These are phyloP conservation scores for Neodiprion fabricii DNA, from an alignment of 1,140 invertebrate genomes.

Conservation along the genomic window DNA sequence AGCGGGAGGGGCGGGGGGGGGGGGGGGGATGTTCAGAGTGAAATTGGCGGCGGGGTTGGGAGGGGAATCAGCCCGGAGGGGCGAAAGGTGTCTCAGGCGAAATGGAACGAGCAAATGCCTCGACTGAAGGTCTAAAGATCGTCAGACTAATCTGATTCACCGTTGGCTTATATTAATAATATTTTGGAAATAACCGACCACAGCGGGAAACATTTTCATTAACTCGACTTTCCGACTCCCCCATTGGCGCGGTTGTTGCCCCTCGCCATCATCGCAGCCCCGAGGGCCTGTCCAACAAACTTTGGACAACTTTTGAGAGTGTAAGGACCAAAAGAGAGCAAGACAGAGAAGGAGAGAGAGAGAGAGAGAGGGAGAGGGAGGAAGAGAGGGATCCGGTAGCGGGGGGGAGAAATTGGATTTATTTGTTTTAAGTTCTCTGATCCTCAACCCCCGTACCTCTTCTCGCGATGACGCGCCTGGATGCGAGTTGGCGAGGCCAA, in stretches of 20 bases:
- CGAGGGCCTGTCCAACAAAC: constrained; percentile 6
- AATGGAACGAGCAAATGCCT: constrained; percentile 10
- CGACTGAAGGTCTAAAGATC: constrained; percentile 4
- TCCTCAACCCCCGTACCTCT: background rate
- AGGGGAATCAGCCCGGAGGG: constrained; percentile 11
- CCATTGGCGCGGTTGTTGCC: background rate
- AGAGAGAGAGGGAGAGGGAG: constrained; percentile 16
- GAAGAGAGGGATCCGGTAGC: background rate
- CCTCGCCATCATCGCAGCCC: background rate
- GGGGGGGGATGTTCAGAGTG: constrained; percentile 8
- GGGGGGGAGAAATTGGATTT: constrained; percentile 47
- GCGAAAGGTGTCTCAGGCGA: constrained; percentile 6
- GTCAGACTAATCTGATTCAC: constrained; percentile 15
- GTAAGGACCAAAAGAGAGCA: constrained; percentile 20
- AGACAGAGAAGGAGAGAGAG: constrained; percentile 13
- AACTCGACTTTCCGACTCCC: constrained; percentile 30
- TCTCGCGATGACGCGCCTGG: background rate
- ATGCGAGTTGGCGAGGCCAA: constrained; percentile 52
- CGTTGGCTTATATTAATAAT: constrained; percentile 18
- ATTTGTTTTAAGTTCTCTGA: constrained; percentile 44
- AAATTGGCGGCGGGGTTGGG: background rate
- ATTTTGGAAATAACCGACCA: constrained; percentile 40
- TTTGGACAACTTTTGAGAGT: background rate
- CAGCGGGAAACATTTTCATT: constrained; percentile 55
- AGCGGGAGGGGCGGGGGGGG: background rate